These are phyloP conservation scores for Norana najaformis DNA, from an alignment of 2,888 invertebrate genomes.

Conservation along the genomic window DNA sequence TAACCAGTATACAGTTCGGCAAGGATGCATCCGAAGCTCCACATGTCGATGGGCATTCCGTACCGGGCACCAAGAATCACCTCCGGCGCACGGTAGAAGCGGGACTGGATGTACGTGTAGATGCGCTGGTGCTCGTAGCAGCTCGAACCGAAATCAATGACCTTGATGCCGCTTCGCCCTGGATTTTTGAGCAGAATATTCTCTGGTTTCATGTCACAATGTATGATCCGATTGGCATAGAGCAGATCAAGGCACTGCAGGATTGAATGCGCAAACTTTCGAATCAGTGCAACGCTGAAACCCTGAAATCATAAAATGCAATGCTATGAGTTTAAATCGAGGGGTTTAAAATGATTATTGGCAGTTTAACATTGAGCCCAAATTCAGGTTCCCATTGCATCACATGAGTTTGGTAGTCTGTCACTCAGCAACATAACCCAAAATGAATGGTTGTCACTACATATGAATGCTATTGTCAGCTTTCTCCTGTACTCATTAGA, in stretches of 20 bases:
- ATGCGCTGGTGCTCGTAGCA: constrained; percentile 97
- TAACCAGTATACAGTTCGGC: constrained; percentile 95
- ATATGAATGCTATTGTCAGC: not conserved
- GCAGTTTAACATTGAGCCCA: not conserved
- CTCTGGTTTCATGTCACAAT: constrained; percentile 99
- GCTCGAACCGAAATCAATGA: constrained; percentile 98
- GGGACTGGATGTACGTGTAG: constrained; percentile 97
- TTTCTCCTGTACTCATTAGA: not conserved
- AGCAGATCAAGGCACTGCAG: constrained; percentile 93
- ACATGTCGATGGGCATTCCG: constrained; percentile 74
- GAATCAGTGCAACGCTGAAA: constrained; percentile 91
- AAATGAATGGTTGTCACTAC: not conserved
- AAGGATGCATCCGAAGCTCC: constrained; percentile 80
- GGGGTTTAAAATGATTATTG: not conserved
- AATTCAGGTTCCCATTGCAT: not conserved
- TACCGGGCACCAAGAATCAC: constrained; percentile 92
- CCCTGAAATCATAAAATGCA: constrained; percentile 65
- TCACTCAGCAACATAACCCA: too few species aligned
- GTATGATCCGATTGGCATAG: constrained; percentile 92
- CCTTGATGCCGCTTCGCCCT: constrained; percentile 95
- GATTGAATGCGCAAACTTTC: constrained; percentile 96
- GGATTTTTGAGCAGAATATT: constrained; percentile 97
- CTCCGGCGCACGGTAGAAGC: constrained; percentile 98
- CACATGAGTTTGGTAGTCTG: too few species aligned
- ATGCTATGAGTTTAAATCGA: not conserved